These are phyloP conservation scores for Brachionus asplanchnoidis DNA, from an alignment of 1,140 invertebrate species.

Conservation along the genomic window DNA sequence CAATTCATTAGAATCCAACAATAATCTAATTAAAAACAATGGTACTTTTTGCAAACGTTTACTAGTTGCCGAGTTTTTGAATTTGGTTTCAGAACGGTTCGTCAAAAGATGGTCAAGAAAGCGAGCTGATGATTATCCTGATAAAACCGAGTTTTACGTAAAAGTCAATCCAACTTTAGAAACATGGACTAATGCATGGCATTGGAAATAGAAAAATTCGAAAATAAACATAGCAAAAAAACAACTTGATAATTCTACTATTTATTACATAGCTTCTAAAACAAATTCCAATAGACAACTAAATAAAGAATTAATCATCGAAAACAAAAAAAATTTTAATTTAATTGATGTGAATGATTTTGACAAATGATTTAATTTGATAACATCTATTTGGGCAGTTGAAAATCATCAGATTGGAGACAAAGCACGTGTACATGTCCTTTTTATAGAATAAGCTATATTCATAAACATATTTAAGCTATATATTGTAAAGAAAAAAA, in stretches of 20 bases:
- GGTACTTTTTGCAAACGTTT: background rate
- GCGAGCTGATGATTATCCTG: background rate
- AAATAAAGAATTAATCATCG: background rate
- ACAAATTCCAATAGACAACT: background rate
- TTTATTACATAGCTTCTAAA: background rate
- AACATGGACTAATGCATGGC: background rate
- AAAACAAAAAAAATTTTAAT: background rate
- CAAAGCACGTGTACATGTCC: too few species aligned
- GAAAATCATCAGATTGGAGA: too few species aligned
- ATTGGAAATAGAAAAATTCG: background rate
- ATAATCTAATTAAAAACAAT: background rate
- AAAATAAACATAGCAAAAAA: background rate
- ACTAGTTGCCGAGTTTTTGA: background rate
- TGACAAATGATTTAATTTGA: too few species aligned
- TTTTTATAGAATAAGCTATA: too few species aligned
- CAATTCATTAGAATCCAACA: background rate
- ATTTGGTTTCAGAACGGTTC: background rate
- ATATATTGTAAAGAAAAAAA: background rate
- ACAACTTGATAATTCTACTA: background rate
- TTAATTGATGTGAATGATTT: too few species aligned
- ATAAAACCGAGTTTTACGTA: background rate
- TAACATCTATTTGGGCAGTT: too few species aligned
- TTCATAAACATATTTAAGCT: background rate
- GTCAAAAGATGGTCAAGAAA: too few species aligned
- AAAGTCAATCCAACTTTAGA: background rate